These are phyloP conservation scores for Champsocephalus esox DNA, from an alignment of 2,797 vertebrate genomes.

Conservation along the genomic window DNA sequence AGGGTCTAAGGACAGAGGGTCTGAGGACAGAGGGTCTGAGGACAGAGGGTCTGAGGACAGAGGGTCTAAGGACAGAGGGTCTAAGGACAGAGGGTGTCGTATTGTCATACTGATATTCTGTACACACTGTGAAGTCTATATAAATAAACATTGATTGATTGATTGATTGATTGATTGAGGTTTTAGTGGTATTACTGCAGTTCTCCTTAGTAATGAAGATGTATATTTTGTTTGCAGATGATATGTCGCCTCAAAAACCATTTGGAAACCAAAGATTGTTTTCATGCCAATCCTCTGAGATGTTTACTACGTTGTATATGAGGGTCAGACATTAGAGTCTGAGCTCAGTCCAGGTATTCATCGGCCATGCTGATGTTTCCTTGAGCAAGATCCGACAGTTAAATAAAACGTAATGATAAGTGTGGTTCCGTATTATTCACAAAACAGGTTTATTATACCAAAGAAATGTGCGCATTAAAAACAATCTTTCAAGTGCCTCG, in stretches of 20 bases:
- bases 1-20: no score
- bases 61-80: no score
- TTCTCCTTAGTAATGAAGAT: background rate
- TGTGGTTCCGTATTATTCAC: slow-evolving; percentile 1
- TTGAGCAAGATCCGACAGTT: background rate
- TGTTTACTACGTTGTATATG: background rate
- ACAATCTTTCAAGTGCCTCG: background rate
- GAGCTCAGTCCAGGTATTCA: background rate
- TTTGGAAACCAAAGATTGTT: background rate
- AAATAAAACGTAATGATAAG: no score
- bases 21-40: no score
- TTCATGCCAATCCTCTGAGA: slow-evolving; percentile 3
- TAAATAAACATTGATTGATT: no score
- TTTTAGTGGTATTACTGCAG: background rate
- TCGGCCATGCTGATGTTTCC: background rate
- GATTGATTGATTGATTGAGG: no score
- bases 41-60: no score
- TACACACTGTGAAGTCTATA: no score
- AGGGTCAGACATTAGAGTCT: slow-evolving; percentile 1
- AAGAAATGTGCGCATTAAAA: slow-evolving; percentile 20
- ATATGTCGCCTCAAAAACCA: background rate
- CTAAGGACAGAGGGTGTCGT: no score
- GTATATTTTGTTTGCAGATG: slow-evolving; percentile 12
- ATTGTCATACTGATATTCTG: no score
- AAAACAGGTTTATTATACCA: slow-evolving; percentile 7